A percentile compares a stretch with the other conserved stretches of the same genome.
Evolutionary conservation across 2,888 invertebrate genomes (phyloP).

Genomic region (Athrips mouffetella): DNA sequence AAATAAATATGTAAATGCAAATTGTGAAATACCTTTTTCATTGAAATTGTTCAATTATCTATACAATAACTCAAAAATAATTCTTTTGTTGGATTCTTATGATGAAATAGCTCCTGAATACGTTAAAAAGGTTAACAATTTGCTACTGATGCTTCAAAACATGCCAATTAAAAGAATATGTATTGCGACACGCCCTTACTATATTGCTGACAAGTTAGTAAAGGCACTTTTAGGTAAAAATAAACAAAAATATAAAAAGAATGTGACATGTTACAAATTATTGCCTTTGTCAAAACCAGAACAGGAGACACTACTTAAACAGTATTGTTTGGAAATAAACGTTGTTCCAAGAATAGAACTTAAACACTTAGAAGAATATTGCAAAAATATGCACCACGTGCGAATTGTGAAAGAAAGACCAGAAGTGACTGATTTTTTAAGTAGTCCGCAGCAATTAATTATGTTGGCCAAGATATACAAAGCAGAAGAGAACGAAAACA

Average conservation of each 20-base stretch:
- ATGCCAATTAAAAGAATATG: background rate
- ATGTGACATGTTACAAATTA: background rate
- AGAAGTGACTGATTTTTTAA: background rate
- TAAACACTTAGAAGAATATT: background rate
- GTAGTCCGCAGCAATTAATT: background rate
- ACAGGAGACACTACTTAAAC: background rate
- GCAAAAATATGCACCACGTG: background rate
- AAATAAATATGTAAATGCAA: no score
- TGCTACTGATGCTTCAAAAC: background rate
- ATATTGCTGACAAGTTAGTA: background rate
- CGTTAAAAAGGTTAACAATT: background rate
- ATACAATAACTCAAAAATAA: background rate
- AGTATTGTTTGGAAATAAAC: background rate
- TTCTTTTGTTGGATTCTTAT: background rate
- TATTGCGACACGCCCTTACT: background rate
- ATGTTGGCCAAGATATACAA: background rate
- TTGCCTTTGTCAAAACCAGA: background rate
- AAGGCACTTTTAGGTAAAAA: background rate
- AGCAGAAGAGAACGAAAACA: background rate
- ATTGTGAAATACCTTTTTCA: background rate
- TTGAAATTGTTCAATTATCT: background rate
- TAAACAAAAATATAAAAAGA: background rate
- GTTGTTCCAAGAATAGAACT: background rate
- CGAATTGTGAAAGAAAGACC: background rate
- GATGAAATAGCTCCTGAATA: background rate